Base-by-base conservation (phyloP, 2,113 vertebrate species). In the Sakesphorus luctuosus region DNA sequence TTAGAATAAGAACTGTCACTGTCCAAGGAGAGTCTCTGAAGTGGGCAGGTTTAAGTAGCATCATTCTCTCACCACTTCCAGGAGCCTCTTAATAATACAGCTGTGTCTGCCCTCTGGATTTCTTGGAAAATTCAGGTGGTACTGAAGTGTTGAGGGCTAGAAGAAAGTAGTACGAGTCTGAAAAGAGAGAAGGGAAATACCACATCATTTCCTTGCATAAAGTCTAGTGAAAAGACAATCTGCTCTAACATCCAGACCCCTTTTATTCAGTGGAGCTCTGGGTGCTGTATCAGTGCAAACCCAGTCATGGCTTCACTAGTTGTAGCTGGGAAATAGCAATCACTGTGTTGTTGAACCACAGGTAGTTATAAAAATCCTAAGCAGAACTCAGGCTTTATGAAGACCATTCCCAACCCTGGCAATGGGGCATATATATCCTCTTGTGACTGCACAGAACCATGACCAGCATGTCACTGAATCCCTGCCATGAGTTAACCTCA, bases 81-180 rank as follows among this genome's bases (percentile, higher is more conserved):
- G 46, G 53, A 97, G 26, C 44, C 94, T 91, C 67, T 97, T 89
- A 73, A 95, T 66, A 14, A 97, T 62, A 49, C 59, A 96, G 19
- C 92, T 88, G 40, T 96, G 79, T 44, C 89, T 94, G 73, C 94
- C 25, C 36, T 61, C 83, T 0, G 72, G 86, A 18, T 94, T 77
- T 35, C 66, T 79, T 29, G 87, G 91, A 84, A 97, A 98, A 86
- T 97, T 85, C 68, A 85, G 94, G 84, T 96, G 94, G 79, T 62
- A 97, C 90, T 8, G 11, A 83, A 98, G 63, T 11, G 94, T 49
- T 97, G 18, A 94, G 86, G 25, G 91, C 93, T 36, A 97, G 71
- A n/a, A 97, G 84, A 88, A 98, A 97, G 66, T 82, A 97, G 55
- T 95, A 94, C 3, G 84, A 94, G 55, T 90, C 93, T 97, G 68